Evolutionary conservation across 2,888 invertebrate species (phyloP).

Genomic region (Gibbula magus): DNA sequence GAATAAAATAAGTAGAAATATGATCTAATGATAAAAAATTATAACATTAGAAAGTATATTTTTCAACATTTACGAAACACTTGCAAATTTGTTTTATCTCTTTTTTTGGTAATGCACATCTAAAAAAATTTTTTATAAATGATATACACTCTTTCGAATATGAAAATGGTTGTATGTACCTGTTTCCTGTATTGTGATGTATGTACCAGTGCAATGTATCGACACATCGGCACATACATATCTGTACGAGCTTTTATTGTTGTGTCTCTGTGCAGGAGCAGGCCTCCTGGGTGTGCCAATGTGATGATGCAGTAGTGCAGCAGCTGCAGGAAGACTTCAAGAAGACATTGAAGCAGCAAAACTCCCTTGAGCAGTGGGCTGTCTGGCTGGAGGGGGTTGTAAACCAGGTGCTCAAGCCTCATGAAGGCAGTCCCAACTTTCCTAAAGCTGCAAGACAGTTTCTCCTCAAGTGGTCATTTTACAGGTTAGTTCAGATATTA

Average conservation of each 20-base stretch:
- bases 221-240: too few species aligned
- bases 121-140: too few species aligned
- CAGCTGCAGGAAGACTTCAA: conserved; percentile 93
- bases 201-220: too few species aligned
- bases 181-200: too few species aligned
- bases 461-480: conserved; percentile 98
- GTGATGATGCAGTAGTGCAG: conserved; percentile 89
- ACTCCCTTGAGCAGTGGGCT: conserved; percentile 97
- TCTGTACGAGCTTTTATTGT: neutral
- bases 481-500: conserved; percentile 81
- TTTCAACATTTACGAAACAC: too few species aligned
- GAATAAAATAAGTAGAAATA: too few species aligned
- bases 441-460: conserved; percentile 83
- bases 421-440: conserved; percentile 81
- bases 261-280: conserved; percentile 77
- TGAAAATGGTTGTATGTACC: too few species aligned
- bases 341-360: conserved; percentile 82
- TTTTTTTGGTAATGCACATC: too few species aligned
- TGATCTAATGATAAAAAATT: too few species aligned
- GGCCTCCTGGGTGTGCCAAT: conserved; percentile 98
- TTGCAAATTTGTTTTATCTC: too few species aligned
- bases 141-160: too few species aligned
- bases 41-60: too few species aligned
- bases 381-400: conserved; percentile 97
- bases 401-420: conserved; percentile 89